These are phyloP conservation scores for Cryptocheilus praepositus DNA, from an alignment of 2,888 invertebrate species.

Conservation along the genomic window DNA sequence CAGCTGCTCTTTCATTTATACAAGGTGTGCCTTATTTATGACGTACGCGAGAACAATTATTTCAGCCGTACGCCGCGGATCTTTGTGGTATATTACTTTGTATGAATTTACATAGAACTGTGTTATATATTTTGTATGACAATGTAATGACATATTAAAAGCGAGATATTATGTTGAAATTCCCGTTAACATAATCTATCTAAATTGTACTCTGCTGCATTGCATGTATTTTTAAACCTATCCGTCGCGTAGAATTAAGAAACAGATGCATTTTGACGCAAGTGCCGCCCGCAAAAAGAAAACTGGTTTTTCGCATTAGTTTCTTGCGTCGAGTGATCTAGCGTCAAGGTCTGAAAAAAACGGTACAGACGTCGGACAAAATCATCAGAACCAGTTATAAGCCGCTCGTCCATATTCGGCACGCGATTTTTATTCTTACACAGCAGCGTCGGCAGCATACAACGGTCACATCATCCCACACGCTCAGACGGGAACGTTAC, in stretches of 20 bases:
- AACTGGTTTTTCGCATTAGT: no score
- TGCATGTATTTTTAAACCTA: background rate
- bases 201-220: no score
- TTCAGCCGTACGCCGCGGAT: background rate
- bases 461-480: slow-evolving; percentile 57
- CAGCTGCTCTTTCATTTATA: slow-evolving; percentile 1
- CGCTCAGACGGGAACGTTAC: slow-evolving; percentile 37
- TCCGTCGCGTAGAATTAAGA: background rate
- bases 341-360: background rate
- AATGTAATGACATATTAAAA: no score
- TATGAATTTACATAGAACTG: background rate
- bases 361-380: slow-evolving; percentile 23
- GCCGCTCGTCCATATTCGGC: slow-evolving; percentile 62
- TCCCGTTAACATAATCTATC: no score
- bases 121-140: background rate
- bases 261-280: background rate
- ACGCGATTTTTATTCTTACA: slow-evolving; percentile 49
- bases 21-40: background rate
- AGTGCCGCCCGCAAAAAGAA: background rate
- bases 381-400: slow-evolving; percentile 59
- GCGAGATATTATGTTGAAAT: no score
- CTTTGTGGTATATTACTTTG: background rate
- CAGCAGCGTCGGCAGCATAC: slow-evolving; percentile 15
- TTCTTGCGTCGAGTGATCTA: background rate
- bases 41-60: background rate